Conservation (phyloP, 1,140 invertebrate species). For the Bemisia tabaci region DNA sequence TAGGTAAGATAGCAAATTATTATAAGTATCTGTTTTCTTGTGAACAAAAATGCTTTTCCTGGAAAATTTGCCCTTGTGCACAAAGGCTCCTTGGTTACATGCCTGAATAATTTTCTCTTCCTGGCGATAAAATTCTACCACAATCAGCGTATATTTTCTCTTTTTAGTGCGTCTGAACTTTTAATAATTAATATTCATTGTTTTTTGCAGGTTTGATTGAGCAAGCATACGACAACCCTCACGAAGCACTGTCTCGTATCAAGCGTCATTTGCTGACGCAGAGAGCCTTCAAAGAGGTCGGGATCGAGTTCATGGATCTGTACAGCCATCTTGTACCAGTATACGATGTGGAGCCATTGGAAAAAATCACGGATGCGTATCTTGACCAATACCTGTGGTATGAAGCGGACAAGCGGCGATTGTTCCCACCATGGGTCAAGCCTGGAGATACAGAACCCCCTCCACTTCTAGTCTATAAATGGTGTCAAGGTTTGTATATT, state of each 20-base stretch:
- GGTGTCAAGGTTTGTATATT: conserved; percentile 81
- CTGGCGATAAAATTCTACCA: too few species aligned
- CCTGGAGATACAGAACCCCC: conserved; percentile 97
- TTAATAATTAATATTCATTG: too few species aligned
- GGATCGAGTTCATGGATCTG: conserved; percentile 99
- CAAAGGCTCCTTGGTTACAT: too few species aligned
- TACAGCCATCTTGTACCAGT: conserved; percentile 98
- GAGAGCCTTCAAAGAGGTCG: conserved; percentile 94
- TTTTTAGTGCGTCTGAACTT: too few species aligned
- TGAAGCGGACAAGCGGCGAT: conserved; percentile 91
- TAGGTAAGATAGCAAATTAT: too few species aligned
- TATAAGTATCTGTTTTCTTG: too few species aligned
- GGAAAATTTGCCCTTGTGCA: too few species aligned
- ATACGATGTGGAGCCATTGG: conserved; percentile 96
- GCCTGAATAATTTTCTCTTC: too few species aligned
- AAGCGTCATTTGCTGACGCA: conserved; percentile 98
- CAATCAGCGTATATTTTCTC: too few species aligned
- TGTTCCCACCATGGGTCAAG: conserved; percentile 99
- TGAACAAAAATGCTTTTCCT: too few species aligned
- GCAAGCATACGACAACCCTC: conserved; percentile 99
- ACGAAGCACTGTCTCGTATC: conserved; percentile 96
- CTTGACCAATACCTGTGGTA: conserved; percentile 99
- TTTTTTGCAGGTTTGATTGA: too few species aligned
- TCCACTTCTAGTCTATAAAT: conserved; percentile 94
- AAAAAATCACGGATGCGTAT: conserved; percentile 99